Evolutionary conservation across 37 sponge, comb jelly and placozoan species (phyloP), one percentile per base, ranked within the genome.

Genomic region (Chondrilla cf. caribensis): DNA sequence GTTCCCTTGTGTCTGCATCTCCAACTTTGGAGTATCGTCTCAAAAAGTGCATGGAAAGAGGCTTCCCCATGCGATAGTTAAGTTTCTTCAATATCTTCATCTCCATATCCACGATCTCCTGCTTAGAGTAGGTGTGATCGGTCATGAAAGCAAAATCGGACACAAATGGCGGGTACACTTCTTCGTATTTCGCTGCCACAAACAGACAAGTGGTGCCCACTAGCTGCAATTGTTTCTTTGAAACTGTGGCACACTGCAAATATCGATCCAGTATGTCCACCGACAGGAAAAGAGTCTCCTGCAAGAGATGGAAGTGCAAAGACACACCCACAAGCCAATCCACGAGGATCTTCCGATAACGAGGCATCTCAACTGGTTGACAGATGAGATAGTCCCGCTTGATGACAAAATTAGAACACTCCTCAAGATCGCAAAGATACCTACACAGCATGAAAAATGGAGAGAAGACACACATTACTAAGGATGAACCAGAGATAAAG

Each of bases 121-220:
- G 28, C 24, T 39, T 25, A 22, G 87, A 54, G 85, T 84, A 93
- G 28, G 84, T 81, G 90, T 81, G 40, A 68, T 82, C 90, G 14
- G 87, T 76, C 60, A 93, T 73, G 81, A 85, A 80, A 62, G 72
- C 72, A 64, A 88, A 81, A 22, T 93, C 90, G 4, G 40, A 15
- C 42, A 86, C 21, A 28, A 51, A 65, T 11, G 93, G 90, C 15
- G 87, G 85, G 32, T 84, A 86, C 62, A 89, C 81, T 62, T 93
- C 93, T 65, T 93, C 93, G 85, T 84, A 89, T 67, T 93, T 93
- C 36, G 87, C n/a, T 4, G 93, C 87, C 19, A 93, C 54, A 65
- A 78, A 76, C 70, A 93, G 22, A 43, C 84, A 78, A 7, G 90
- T 80, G 62, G 83, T 60, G 0, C 93, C 93, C 0, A 93, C 81